Percentiles rank a stretch among this genome's conserved stretches.
Evolutionary conservation across 2,797 vertebrate genomes (phyloP).

Genomic region (Miichthys miiuy): DNA sequence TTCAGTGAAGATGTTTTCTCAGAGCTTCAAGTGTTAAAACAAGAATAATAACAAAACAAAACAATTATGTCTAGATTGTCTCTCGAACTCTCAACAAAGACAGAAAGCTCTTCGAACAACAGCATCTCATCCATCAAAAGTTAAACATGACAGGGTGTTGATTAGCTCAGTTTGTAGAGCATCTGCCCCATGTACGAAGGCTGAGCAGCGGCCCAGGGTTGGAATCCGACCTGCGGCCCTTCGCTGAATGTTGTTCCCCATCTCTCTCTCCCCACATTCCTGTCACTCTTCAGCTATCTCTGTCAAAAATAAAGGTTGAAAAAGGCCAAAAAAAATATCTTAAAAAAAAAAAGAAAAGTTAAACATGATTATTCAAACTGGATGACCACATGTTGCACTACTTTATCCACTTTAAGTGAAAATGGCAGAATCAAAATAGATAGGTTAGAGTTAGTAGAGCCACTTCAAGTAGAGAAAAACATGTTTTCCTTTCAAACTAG

Average conservation of each 20-base stretch:
- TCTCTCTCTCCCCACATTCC: too few relatives aligned
- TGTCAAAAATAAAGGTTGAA: too few relatives aligned
- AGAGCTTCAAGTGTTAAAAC: constrained; percentile 20
- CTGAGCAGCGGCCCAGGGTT: too few relatives aligned
- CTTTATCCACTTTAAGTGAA: constrained; percentile 9
- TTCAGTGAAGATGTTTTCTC: constrained; percentile 38
- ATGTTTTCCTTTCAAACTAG: constrained; percentile 19
- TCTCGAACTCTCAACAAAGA: constrained; percentile 24
- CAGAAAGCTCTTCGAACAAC: constrained; percentile 23
- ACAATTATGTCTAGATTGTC: constrained; percentile 8
- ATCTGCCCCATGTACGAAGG: too few relatives aligned
- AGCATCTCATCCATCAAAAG: constrained; percentile 34
- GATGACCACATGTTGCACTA: neutral
- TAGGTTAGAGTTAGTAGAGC: neutral
- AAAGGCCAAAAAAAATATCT: too few relatives aligned
- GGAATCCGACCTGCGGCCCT: too few relatives aligned
- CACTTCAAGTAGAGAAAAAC: constrained; percentile 6
- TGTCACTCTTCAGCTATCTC: too few relatives aligned
- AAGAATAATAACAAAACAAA: constrained; percentile 12
- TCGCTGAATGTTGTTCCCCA: too few relatives aligned
- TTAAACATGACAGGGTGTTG: neutral
- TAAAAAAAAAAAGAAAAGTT: constrained; percentile 7
- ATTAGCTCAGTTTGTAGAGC: too few relatives aligned
- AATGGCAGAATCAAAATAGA: neutral
- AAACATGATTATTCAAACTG: neutral